phyloP scores from a whole-genome alignment of 2,113 vertebrate species.

The pig (Sus scrofa) region DNA sequence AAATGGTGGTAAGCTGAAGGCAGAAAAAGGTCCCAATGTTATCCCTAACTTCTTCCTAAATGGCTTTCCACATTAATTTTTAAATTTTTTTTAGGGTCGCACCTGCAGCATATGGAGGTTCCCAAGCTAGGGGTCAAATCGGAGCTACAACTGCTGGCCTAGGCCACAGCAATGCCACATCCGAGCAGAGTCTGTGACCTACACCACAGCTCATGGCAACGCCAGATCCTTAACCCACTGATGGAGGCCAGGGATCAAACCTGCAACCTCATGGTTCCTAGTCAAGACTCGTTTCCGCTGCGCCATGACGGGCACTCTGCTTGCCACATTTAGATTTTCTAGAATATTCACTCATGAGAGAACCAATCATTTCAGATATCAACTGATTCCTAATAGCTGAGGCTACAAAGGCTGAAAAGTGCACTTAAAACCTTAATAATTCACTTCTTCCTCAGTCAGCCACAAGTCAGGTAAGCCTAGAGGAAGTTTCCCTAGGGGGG shows the following conservation, averaged over 20 bases:
- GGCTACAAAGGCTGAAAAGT: conserved; percentile 5
- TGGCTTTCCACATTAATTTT: background rate
- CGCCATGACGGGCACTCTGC: too few relatives aligned
- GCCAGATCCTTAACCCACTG: too few relatives aligned
- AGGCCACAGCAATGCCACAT: too few relatives aligned
- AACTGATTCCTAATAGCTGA: conserved; percentile 17
- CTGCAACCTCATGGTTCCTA: too few relatives aligned
- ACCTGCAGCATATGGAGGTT: too few relatives aligned
- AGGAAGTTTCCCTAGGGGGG: background rate
- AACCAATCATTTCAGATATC: background rate
- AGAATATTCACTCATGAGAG: background rate
- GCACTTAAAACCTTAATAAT: background rate
- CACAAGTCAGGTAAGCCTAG: background rate
- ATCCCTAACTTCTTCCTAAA: background rate
- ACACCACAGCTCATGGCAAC: too few relatives aligned
- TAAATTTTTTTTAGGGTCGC: too few relatives aligned
- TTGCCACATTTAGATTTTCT: conserved; percentile 20
- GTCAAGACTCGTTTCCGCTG: too few relatives aligned
- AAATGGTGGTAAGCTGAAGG: background rate
- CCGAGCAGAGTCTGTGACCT: too few relatives aligned
- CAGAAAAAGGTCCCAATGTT: background rate
- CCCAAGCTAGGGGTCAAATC: too few relatives aligned
- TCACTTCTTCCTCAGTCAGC: background rate
- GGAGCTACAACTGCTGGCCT: too few relatives aligned
- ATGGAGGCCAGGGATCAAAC: too few relatives aligned